Evolutionary conservation across 1,140 invertebrate species (phyloP), one percentile per base, ranked within the genome.

Genomic region (Laupala kohalensis): DNA sequence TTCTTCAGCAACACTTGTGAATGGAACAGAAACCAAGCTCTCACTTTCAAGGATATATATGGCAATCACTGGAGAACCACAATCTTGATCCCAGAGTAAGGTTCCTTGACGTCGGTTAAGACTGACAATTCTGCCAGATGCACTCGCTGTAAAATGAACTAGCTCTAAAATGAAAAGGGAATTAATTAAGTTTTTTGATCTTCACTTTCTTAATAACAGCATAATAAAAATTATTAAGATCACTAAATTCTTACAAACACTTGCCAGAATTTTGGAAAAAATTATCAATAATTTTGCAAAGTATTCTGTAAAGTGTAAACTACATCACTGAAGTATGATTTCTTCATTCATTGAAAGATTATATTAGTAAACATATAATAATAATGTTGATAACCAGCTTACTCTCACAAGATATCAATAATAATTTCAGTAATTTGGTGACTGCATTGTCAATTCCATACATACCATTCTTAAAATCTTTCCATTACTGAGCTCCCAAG

Each of bases 1-100:
- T 75, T 93, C 91, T 74, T 93, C 90, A 0, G 93, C 93, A 30
- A 98, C 88, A 67, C 91, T 93, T 9, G 92, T 94, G 78, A 97
- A 97, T 3, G 95, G 95, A 62, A 98, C 85, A 64, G 90, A 88
- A 37, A 94, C 83, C 29, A 98, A 84, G 3, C 91, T 92, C 64
- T 91, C 88, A 30, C 88, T 85, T 73, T 90, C 89, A 69, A 96
- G 80, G 2, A 90, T 81, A 80, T 97, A 99, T 71, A 95, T 87
- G 0, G 92, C 95, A 67, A 99, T 90, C 3, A 99, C 89, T 3
- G 96, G 95, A 73, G 94, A 95, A 67, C 89, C 87, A 67, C 95
- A 88, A 79, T 97, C 89, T 23, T 87, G 84, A 76, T 94, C 87
- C 96, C 96, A 98, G 6, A 95, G 79, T 30, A 94, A 82, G 73